Evolutionary conservation across 2,888 invertebrate species (phyloP), one percentile per base, ranked within the genome.

Genomic region (Hecatera dysodea): DNA sequence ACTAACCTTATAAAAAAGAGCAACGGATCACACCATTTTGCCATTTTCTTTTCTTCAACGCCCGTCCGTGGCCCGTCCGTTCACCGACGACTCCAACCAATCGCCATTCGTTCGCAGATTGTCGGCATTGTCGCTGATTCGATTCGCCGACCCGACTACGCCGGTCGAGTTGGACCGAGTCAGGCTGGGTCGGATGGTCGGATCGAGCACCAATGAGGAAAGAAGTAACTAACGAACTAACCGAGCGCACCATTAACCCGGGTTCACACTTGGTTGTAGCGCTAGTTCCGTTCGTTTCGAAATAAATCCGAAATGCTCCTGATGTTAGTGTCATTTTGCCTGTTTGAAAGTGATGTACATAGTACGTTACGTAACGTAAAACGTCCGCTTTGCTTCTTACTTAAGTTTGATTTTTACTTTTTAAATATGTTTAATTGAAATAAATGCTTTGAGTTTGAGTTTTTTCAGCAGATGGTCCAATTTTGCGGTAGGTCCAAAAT

Each of bases 1-100:
- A 95, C 95, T 95, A 95, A 95, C 95, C 95, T 95, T 93, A 87
- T 78, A 81, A 84, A 87, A 60, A 67, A 88, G 91, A 92, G 86
- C 88, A 89, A 88, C 88, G 88, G 85, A 83, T 86, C 87, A 88
- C 93, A 93, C 93, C 95, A 93, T 93, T 94, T 93, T 91, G 93
- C 92, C 90, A 93, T 94, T 93, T 93, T 93, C 90, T 89, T 91
- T 91, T 90, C 82, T 83, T 78, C 77, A 78, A 80, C 84, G 83
- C 80, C 74, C 79, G 71, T 65, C 73, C 67, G 62, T 72, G 68
- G 33, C 6, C 33, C 33, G 33, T 33, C 72, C 75, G 79, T 76
- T 78, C 79, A 70, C 78, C 64, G 74, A 44, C 42, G 36, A 56
- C 68, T 71, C 50, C 53, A 69, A 55, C 74, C 80, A 85, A 85